Evolutionary conservation across 2,797 vertebrate species (phyloP).

Genomic region (Myotis daubentonii): DNA sequence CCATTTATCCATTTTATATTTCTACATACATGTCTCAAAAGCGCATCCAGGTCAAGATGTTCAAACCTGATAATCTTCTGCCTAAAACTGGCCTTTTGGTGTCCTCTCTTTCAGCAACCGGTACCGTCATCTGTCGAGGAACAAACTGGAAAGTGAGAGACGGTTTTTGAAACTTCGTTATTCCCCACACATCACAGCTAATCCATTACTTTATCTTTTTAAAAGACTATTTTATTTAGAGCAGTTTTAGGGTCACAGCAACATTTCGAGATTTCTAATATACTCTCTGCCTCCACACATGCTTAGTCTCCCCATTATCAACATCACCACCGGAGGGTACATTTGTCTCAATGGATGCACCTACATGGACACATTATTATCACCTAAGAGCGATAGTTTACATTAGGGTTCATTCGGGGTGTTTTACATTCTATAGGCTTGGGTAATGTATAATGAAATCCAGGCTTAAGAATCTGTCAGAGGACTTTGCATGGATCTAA

Average conservation of each 20-base stretch:
- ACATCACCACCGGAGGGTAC: not conserved
- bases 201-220: not conserved
- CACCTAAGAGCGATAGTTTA: not conserved
- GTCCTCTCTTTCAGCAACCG: not conserved
- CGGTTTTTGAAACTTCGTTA: not conserved
- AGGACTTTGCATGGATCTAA: not conserved
- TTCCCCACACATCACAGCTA: not conserved
- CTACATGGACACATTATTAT: not conserved
- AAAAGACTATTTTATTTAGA: not conserved
- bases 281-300: not conserved
- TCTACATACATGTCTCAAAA: not conserved
- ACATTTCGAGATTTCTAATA: not conserved
- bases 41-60: not conserved
- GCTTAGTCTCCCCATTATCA: not conserved
- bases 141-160: not conserved
- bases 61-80: not conserved
- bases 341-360: not conserved
- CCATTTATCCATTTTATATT: not conserved
- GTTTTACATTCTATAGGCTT: not conserved
- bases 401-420: not conserved
- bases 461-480: not conserved
- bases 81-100: not conserved
- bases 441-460: not conserved
- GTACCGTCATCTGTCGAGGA: not conserved
- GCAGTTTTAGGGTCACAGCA: not conserved